Evolutionary conservation across 1,140 invertebrate genomes (phyloP), one percentile per base, ranked within the genome.

Genomic region (Ceratoteleas bidentatus): DNA sequence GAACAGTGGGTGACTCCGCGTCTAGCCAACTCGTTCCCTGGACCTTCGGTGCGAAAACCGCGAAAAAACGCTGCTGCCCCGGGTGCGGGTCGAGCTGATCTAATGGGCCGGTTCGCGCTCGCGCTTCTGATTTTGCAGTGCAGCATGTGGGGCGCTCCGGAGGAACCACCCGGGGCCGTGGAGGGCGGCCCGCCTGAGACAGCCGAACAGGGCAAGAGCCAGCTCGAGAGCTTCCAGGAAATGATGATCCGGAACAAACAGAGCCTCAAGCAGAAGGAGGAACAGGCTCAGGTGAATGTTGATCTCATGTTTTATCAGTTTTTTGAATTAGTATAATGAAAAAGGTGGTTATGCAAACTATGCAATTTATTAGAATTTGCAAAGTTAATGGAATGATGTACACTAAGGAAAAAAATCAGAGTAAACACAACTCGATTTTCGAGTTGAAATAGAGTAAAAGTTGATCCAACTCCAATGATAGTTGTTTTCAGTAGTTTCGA

Each of bases 181-280:
- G 87, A 88, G 80, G 85, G 72, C 0, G 86, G 82, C n/a, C 61
- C 85, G 54, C 79, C 87, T 3, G 72, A 89, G 52, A 13, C 84
- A 13, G 45, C 66, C 24, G 88, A 91, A 47, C 81, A 87, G 49
- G 86, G 69, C 64, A 89, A 89, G 79, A 90, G 66, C 58, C 88
- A 90, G 79, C 24, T 88, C 57, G 88, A 90, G 47, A 85, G 83
- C 24, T 85, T 89, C n/a, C 89, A 90, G 57, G 89, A 91, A 54
- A 88, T 91, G 33, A 89, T 92, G 88, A 68, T 86, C 10, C 85
- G 81, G 50, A 90, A 88, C 73, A 90, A 90, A 50, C 85, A 89
- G 32, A 90, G 85, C 68, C 62, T 90, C 43, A 91, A 88, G 38
- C 90, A 87, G 53, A 90, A 90, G 54, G 90, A 92, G 33, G 87